Percentiles rank a stretch among this genome's conserved stretches.
Conservation (phyloP, 2,888 invertebrate genomes). For the Drosophila barbarae region DNA sequence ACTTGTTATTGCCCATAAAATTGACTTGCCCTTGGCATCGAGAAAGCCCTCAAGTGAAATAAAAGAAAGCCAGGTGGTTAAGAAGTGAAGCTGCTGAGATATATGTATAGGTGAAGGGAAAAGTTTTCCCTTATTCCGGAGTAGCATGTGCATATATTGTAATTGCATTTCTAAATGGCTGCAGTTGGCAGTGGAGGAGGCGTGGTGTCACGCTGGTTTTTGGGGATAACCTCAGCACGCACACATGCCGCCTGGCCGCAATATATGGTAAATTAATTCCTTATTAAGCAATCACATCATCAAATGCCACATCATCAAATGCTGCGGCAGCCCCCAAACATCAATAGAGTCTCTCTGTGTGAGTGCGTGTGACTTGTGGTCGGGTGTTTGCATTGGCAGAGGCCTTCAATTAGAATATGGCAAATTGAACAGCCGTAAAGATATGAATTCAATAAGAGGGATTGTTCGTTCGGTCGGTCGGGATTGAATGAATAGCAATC, state of each 20-base stretch:
- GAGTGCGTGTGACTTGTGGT: slow-evolving; percentile 22
- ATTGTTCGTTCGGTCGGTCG: slow-evolving; percentile 28
- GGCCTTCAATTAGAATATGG: slow-evolving; percentile 55
- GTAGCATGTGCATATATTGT: slow-evolving; percentile 20
- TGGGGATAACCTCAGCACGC: slow-evolving; percentile 45
- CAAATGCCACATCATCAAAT: slow-evolving; percentile 71
- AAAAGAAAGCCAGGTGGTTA: background rate
- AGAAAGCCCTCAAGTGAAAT: slow-evolving; percentile 8
- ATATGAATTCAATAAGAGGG: slow-evolving; percentile 37
- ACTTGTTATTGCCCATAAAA: slow-evolving; percentile 49
- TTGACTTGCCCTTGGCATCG: slow-evolving; percentile 38
- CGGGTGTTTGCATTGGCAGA: slow-evolving; percentile 41
- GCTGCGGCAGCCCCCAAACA: slow-evolving; percentile 51
- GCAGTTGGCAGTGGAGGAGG: background rate
- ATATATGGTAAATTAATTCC: slow-evolving; percentile 70
- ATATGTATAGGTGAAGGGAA: slow-evolving; percentile 4
- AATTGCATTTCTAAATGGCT: slow-evolving; percentile 62
- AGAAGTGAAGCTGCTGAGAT: slow-evolving; percentile 1
- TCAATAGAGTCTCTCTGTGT: slow-evolving; percentile 24
- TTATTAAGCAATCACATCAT: slow-evolving; percentile 60
- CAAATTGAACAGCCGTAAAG: slow-evolving; percentile 56
- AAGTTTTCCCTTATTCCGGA: slow-evolving; percentile 17
- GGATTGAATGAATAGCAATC: slow-evolving; percentile 48
- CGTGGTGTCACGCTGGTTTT: slow-evolving; percentile 14
- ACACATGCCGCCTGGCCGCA: slow-evolving; percentile 54